Evolutionary conservation across 2,888 invertebrate species (phyloP).

Genomic region (Hydropsyche betteni): DNA sequence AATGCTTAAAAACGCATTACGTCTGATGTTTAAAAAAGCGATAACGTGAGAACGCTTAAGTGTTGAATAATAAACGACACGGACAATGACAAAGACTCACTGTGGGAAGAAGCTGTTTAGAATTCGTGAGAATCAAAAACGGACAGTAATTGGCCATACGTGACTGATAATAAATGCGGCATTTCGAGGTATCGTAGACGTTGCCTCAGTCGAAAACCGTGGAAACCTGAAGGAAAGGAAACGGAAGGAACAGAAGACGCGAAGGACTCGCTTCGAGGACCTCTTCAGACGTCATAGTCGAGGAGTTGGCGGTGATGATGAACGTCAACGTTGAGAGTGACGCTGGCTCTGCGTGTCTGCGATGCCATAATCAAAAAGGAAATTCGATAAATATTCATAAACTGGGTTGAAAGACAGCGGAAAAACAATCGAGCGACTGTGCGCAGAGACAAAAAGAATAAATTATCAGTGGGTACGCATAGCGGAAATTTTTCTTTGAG

Average conservation of each 20-base stretch:
- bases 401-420: not conserved
- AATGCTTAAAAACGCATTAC: no score
- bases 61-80: not conserved
- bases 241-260: not conserved
- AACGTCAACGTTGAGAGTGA: slow-evolving; percentile 19
- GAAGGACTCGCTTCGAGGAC: slow-evolving; percentile 5
- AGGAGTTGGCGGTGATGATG: slow-evolving; percentile 4
- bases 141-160: slow-evolving; percentile 1
- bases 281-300: slow-evolving; percentile 1
- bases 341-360: not conserved
- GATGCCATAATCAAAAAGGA: slow-evolving; percentile 8
- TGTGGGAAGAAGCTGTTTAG: not conserved
- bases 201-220: no score
- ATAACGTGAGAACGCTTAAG: not conserved
- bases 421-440: slow-evolving; percentile 3
- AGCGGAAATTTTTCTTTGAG: not conserved
- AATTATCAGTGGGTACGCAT: not conserved
- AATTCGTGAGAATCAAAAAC: slow-evolving; percentile 19
- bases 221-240: not conserved
- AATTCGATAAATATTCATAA: slow-evolving; percentile 30
- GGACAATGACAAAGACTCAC: not conserved
- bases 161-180: slow-evolving; percentile 7
- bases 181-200: not conserved
- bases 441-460: slow-evolving; percentile 14
- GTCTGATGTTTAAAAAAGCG: no score